phyloP scores from a whole-genome alignment of 2,797 vertebrate species.

The Manis crassicaudata region DNA sequence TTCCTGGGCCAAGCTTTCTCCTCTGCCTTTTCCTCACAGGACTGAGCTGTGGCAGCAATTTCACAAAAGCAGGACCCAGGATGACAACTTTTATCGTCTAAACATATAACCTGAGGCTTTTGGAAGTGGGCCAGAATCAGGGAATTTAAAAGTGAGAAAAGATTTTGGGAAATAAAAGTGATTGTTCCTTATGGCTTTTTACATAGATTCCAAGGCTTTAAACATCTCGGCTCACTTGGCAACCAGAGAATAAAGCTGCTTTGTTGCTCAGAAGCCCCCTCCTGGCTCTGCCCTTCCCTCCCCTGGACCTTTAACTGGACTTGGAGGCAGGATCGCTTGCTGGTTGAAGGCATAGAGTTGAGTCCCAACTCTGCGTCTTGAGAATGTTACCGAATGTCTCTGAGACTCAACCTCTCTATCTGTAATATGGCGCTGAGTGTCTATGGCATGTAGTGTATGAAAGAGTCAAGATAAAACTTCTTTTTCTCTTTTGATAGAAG shows the following conservation, averaged over 20 bases:
- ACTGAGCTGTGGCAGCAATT: background rate
- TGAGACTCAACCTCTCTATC: background rate
- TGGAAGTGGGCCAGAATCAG: background rate
- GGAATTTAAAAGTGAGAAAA: constrained; percentile 56
- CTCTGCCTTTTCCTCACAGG: background rate
- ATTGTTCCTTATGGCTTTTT: constrained; percentile 17
- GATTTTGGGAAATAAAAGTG: constrained; percentile 42
- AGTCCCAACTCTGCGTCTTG: background rate
- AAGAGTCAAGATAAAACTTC: background rate
- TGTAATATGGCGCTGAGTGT: background rate
- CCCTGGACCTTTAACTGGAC: background rate
- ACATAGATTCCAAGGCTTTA: background rate
- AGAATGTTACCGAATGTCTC: background rate
- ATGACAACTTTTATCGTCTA: constrained; percentile 49
- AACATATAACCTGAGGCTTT: constrained; percentile 48
- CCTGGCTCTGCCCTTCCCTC: rapidly evolving
- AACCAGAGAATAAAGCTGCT: background rate
- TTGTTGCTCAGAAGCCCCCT: background rate
- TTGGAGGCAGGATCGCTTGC: background rate
- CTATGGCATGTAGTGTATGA: background rate
- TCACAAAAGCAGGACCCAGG: background rate
- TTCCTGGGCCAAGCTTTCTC: background rate
- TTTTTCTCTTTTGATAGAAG: background rate
- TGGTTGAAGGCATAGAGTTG: background rate
- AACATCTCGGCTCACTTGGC: background rate